A percentile compares a stretch with the other conserved stretches of the same genome.
phyloP scores from a whole-genome alignment of 2,888 invertebrate genomes.

The Norana najaformis region DNA sequence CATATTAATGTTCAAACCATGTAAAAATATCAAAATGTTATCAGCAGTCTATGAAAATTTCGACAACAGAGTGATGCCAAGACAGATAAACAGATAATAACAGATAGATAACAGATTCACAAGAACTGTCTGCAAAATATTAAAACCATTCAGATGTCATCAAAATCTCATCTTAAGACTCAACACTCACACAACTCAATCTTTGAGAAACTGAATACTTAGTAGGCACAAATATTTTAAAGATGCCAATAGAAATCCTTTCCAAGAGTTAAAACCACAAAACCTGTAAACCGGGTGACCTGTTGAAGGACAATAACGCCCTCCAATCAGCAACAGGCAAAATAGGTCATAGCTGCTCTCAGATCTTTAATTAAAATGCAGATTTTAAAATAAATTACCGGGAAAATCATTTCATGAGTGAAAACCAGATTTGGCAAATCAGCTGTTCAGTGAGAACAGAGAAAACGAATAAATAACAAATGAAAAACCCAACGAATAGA shows the following conservation, averaged over 20 bases:
- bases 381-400: constrained; percentile 6
- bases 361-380: not conserved
- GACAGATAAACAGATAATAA: not conserved
- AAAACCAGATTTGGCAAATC: not conserved
- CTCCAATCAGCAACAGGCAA: not conserved
- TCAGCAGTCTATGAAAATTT: not conserved
- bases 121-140: not conserved
- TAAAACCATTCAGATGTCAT: not conserved
- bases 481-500: not conserved
- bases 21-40: not conserved
- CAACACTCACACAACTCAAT: too few species aligned
- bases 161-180: not conserved
- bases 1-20: not conserved
- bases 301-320: not conserved
- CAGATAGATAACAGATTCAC: not conserved
- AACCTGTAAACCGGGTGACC: not conserved
- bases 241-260: not conserved
- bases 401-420: not conserved
- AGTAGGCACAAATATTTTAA: not conserved
- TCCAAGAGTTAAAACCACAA: not conserved
- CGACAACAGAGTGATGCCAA: not conserved
- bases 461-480: not conserved
- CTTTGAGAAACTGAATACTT: not conserved
- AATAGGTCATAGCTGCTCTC: not conserved
- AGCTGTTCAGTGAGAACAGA: not conserved